A percentile compares a stretch with the other conserved stretches of the same genome.
Evolutionary conservation across 2,797 vertebrate genomes (phyloP).

Genomic region (Lagodon rhomboides): DNA sequence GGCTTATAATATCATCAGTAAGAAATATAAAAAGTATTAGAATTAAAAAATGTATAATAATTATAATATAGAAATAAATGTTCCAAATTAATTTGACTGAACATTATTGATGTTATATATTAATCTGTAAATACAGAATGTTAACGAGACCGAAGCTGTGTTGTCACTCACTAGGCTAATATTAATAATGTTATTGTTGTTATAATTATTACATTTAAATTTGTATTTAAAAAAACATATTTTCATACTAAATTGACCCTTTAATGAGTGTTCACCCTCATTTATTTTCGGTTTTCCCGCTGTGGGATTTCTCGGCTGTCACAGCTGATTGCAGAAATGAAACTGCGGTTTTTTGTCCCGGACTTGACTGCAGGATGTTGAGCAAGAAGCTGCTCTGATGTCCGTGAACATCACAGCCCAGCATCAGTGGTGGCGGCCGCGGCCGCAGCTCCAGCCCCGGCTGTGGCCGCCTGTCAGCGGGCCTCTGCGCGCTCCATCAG

Average conservation of each 20-base stretch:
- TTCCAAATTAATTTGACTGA: background rate
- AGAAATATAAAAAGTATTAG: background rate
- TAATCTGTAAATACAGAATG: background rate
- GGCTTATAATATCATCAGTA: background rate
- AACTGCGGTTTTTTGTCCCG: background rate
- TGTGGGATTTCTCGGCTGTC: background rate
- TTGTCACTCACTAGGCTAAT: background rate
- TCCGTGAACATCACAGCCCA: slow-evolving; percentile 14
- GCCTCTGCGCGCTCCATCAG: slow-evolving; percentile 34
- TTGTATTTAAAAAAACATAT: background rate
- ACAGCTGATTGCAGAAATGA: background rate
- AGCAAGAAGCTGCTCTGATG: background rate
- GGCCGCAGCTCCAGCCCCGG: slow-evolving; percentile 1
- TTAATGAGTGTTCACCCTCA: background rate
- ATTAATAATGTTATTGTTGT: background rate
- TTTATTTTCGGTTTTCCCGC: background rate
- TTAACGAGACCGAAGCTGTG: no score
- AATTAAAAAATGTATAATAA: background rate
- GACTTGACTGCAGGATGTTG: background rate
- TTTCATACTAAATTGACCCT: background rate
- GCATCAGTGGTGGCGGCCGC: no score
- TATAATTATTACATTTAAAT: background rate
- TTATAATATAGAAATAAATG: background rate
- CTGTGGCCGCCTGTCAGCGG: slow-evolving; percentile 48
- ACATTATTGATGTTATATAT: background rate